Conservation (phyloP, 2,113 vertebrate genomes). For the Scophthalmus maximus region DNA sequence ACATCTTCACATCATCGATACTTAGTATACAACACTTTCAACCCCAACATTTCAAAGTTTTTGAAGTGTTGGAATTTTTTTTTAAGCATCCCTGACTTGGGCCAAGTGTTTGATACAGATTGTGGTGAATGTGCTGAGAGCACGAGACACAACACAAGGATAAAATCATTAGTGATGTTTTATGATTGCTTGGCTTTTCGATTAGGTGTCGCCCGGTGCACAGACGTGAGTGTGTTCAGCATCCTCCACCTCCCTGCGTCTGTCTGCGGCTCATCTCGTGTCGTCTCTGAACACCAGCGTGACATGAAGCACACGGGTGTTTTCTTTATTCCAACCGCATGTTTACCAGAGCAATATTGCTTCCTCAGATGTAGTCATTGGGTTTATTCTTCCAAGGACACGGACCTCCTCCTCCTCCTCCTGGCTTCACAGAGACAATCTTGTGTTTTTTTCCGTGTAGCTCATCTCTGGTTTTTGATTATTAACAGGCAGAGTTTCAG, state of each 20-base stretch:
- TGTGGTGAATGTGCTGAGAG: background rate
- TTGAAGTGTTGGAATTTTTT: too few species aligned
- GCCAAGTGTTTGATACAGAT: background rate
- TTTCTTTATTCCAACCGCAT: constrained; percentile 33
- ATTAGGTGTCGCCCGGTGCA: background rate
- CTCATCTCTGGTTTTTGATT: constrained; percentile 50
- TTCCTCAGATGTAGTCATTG: constrained; percentile 55
- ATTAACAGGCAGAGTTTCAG: constrained; percentile 43
- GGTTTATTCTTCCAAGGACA: constrained; percentile 61
- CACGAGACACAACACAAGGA: background rate
- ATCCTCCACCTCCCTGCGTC: background rate
- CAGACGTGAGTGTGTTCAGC: background rate
- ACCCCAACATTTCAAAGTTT: too few species aligned
- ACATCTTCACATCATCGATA: too few species aligned
- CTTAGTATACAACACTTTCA: too few species aligned
- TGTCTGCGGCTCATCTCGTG: background rate
- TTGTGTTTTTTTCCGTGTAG: constrained; percentile 31
- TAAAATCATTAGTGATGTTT: background rate
- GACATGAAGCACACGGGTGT: constrained; percentile 18
- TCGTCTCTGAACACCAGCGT: constrained; percentile 31
- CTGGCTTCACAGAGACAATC: constrained; percentile 2
- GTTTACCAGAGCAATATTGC: constrained; percentile 55
- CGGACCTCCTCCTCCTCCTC: constrained; percentile 1
- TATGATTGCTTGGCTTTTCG: background rate
- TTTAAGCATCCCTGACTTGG: too few species aligned